Percentiles rank a stretch among this genome's conserved stretches.
These are phyloP conservation scores for Oophaga sylvatica DNA, from an alignment of 2,797 vertebrate genomes.

Conservation along the genomic window DNA sequence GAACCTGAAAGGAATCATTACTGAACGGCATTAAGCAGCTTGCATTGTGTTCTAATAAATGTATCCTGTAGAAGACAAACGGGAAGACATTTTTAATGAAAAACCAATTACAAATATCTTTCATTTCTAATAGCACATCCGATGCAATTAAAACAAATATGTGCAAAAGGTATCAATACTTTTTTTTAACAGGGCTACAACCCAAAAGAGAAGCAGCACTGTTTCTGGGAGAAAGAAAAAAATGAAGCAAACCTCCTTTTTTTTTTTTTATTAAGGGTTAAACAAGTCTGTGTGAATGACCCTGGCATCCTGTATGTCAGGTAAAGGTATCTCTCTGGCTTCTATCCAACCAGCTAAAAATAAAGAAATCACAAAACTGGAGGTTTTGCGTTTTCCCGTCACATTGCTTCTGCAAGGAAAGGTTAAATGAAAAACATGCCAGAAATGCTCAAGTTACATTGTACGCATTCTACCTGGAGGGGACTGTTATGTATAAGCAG, in stretches of 20 bases:
- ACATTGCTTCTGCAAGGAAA: not conserved
- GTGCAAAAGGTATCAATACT: too few relatives aligned
- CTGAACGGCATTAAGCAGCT: too few relatives aligned
- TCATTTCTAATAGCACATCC: too few relatives aligned
- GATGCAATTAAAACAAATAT: too few relatives aligned
- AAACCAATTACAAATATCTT: too few relatives aligned
- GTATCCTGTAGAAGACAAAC: too few relatives aligned
- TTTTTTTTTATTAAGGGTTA: not conserved
- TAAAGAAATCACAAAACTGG: slow-evolving; percentile 27
- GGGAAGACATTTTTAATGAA: too few relatives aligned
- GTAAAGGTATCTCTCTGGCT: slow-evolving; percentile 6
- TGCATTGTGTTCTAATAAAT: too few relatives aligned
- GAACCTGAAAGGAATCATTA: too few relatives aligned
- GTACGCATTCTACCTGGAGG: not conserved
- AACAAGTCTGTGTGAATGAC: not conserved
- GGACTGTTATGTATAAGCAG: not conserved
- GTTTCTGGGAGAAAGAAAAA: not conserved
- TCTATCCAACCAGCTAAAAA: not conserved
- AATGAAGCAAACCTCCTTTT: not conserved
- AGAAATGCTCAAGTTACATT: not conserved
- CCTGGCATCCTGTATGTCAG: slow-evolving; percentile 21
- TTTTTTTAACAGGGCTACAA: too few relatives aligned
- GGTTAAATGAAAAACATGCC: not conserved
- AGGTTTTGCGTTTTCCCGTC: not conserved
- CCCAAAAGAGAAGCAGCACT: not conserved